phyloP scores from a whole-genome alignment of 30 jellyfish, hydroid and myxozoan genomes.

The Nemopilema nomurai region DNA sequence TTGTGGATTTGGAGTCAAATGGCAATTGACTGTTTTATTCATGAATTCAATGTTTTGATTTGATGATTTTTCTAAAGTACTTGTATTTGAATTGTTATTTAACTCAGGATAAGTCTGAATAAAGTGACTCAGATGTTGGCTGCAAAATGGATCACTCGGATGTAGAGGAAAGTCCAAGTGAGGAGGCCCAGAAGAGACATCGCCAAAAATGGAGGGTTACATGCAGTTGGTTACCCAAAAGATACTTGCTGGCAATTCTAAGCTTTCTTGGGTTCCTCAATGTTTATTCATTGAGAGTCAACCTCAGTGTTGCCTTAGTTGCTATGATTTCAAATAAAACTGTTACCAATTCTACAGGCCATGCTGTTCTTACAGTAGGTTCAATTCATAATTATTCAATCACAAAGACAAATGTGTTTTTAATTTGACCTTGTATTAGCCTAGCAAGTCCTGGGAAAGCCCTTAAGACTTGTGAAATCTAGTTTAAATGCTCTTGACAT shows the following conservation, averaged over 20 bases:
- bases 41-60: no score
- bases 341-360: conserved; percentile 62
- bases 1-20: no score
- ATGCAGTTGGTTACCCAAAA: conserved; percentile 84
- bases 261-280: conserved; percentile 90
- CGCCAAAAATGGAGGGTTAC: conserved; percentile 29
- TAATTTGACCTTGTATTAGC: no score
- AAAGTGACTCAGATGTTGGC: not conserved
- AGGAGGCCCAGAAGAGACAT: not conserved
- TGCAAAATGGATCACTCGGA: conserved; percentile 12
- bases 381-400: no score
- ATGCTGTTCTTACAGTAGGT: conserved; percentile 59
- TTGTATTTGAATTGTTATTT: not conserved
- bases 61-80: no score
- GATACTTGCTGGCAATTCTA: conserved; percentile 89
- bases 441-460: no score
- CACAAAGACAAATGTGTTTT: no score
- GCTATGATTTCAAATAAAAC: conserved; percentile 93
- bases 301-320: conserved; percentile 95
- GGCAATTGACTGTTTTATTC: no score
- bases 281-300: conserved; percentile 93
- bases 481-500: no score
- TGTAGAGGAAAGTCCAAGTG: conserved; percentile 21
- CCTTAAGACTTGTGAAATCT: no score
- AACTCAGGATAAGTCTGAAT: not conserved